Evolutionary conservation across 64 coral and sea anemone species (phyloP).

Genomic region (Montipora sp.): DNA sequence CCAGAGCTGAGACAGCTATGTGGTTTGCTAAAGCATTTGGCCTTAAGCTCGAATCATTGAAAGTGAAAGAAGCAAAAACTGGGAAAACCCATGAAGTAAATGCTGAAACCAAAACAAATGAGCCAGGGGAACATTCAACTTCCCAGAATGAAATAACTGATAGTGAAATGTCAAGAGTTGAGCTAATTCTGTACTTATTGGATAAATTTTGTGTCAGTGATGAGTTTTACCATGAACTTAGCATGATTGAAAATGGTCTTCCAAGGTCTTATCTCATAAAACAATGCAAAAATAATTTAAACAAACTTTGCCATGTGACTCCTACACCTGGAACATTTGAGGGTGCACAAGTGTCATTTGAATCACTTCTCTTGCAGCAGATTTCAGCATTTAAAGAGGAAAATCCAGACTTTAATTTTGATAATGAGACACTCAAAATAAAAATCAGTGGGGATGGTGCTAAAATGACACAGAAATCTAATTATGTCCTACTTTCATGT

Average conservation of each 20-base stretch:
- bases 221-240: constrained; percentile 44
- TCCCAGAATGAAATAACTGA: neutral
- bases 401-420: constrained; percentile 31
- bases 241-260: neutral
- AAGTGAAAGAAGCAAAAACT: constrained; percentile 38
- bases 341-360: constrained; percentile 42
- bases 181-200: constrained; percentile 31
- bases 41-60: constrained; percentile 7
- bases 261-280: constrained; percentile 29
- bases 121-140: neutral
- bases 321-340: constrained; percentile 2
- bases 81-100: constrained; percentile 32
- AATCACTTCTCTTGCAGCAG: constrained; percentile 50
- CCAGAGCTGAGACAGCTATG: constrained; percentile 32
- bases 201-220: constrained; percentile 61
- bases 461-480: constrained; percentile 28
- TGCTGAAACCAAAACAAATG: neutral
- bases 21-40: constrained; percentile 43
- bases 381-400: constrained; percentile 36
- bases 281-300: constrained; percentile 25
- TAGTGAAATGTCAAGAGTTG: neutral
- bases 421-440: constrained; percentile 58
- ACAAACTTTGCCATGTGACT: constrained; percentile 22
- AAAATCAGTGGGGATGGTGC: constrained; percentile 80
- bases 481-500: constrained; percentile 62